Percentiles rank a stretch among this genome's conserved stretches.
These are phyloP conservation scores for Datnioides undecimradiatus DNA, from an alignment of 2,113 vertebrate species.

Conservation along the genomic window DNA sequence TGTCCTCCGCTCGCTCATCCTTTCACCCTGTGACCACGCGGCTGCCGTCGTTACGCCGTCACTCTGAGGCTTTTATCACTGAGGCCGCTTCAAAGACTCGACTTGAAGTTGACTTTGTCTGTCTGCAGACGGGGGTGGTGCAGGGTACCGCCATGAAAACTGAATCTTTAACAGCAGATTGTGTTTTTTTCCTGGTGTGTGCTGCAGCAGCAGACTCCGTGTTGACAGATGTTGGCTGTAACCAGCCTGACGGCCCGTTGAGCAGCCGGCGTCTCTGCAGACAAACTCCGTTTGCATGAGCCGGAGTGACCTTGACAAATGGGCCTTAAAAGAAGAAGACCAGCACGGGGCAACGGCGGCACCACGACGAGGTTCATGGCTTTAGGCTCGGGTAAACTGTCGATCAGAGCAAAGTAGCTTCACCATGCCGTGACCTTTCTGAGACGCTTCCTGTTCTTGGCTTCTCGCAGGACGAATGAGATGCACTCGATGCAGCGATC, in stretches of 20 bases:
- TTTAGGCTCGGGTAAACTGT: not conserved
- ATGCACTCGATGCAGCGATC: not conserved
- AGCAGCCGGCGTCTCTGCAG: too few relatives aligned
- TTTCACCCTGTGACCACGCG: not conserved
- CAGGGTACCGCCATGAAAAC: too few relatives aligned
- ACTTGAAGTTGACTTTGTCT: too few relatives aligned
- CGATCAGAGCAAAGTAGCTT: not conserved
- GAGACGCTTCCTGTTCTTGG: too few relatives aligned
- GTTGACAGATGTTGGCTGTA: conserved; percentile 21
- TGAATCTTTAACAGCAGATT: too few relatives aligned
- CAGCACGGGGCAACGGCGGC: not conserved
- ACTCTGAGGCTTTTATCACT: not conserved
- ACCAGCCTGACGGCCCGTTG: conserved; percentile 25
- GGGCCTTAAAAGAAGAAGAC: not conserved
- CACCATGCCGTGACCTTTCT: not conserved
- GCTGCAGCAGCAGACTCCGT: not conserved
- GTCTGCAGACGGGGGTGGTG: too few relatives aligned
- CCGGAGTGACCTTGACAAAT: conserved; percentile 47
- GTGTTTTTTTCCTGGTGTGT: too few relatives aligned
- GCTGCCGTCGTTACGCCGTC: not conserved
- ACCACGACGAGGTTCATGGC: not conserved
- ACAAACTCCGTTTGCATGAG: too few relatives aligned
- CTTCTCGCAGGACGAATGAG: conserved; percentile 4
- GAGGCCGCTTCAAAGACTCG: not conserved
- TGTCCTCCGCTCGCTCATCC: conserved; percentile 24